A percentile compares a stretch with the other conserved stretches of the same genome.
Evolutionary conservation across 2,888 invertebrate species (phyloP).

Genomic region (Leptopilina myrica): DNA sequence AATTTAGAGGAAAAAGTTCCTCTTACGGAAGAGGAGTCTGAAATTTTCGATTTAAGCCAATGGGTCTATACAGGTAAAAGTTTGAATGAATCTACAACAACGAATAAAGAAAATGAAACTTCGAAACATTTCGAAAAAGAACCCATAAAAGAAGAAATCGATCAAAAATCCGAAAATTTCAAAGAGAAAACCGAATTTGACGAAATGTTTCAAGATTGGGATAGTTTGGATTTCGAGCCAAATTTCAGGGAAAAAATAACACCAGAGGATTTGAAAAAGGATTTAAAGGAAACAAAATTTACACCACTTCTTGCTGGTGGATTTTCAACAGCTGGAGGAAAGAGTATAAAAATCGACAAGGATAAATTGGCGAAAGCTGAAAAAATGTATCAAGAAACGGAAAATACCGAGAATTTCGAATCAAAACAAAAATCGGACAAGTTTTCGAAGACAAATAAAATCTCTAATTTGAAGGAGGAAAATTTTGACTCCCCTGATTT

Average conservation of each 20-base stretch:
- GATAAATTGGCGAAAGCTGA: conserved; percentile 11
- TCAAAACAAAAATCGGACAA: neutral
- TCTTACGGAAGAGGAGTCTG: neutral
- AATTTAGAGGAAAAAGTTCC: too few relatives aligned
- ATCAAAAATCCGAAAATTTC: conserved; percentile 18
- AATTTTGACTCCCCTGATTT: neutral
- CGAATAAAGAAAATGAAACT: neutral
- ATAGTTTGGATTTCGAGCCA: neutral
- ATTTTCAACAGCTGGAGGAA: conserved; percentile 28
- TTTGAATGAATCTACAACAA: neutral
- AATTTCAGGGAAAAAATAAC: neutral
- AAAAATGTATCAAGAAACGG: conserved; percentile 38
- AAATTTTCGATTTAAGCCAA: neutral
- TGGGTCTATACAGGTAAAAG: neutral
- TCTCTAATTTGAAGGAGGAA: neutral
- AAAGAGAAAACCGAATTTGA: conserved; percentile 21
- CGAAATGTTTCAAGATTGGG: neutral
- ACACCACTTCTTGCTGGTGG: neutral
- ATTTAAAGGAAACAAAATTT: too few relatives aligned
- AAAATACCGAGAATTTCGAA: conserved; percentile 33
- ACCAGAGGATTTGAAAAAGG: neutral
- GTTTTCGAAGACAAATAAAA: neutral
- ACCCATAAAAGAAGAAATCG: neutral
- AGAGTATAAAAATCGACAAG: conserved; percentile 10
- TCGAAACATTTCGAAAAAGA: too few relatives aligned